Base-by-base conservation (phyloP, 2,797 vertebrate genomes). In the Protosalanx chinensis region DNA sequence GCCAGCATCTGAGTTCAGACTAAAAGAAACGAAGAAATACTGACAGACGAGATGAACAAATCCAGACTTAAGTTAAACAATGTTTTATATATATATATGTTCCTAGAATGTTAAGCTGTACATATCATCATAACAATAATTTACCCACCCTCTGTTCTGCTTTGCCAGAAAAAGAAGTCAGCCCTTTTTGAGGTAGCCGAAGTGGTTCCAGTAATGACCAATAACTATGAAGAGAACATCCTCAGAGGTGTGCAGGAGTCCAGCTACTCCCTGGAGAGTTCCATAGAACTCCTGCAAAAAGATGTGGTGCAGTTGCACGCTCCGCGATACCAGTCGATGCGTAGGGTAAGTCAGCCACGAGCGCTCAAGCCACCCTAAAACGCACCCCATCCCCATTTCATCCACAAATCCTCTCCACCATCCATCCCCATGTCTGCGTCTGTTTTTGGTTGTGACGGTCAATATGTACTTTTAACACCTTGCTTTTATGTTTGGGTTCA, bases 141-240 rank as follows among this genome's bases (percentile, higher is more conserved):
- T 37, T 4, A 61, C 67, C 74, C 61, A 27, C 23, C 23, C 23
- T 27, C 23, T 27, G 23, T 27, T 53, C 59, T 57, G 73, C 18
- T 62, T 79, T 63, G 75, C 3, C 78, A 99, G 98, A 99, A 96
- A 91, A 99, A 99, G 89, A 98, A 98, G 93, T 96, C 98, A 73
- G 98, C 98, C 71, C 97, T 99, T 90, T 99, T 99, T 89, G 97
- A 99, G 93, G 97, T 98, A 88, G 96, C 97, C 93, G 98, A 99
- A 92, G 97, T 99, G 90, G 94, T 98, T 90, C 96, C 98, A 83
- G 97, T 99, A 91, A 99, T 99, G 98, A 98, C 98, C 86, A 99
- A 98, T 93, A 98, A 99, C 92, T 99, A 98, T 81, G 98, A 99
- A 95, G 97, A 98, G 93, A 98, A 97, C 93, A 99, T 99, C 90